Base-by-base conservation (phyloP, 2,888 invertebrate genomes). In the Torymus auratus region DNA sequence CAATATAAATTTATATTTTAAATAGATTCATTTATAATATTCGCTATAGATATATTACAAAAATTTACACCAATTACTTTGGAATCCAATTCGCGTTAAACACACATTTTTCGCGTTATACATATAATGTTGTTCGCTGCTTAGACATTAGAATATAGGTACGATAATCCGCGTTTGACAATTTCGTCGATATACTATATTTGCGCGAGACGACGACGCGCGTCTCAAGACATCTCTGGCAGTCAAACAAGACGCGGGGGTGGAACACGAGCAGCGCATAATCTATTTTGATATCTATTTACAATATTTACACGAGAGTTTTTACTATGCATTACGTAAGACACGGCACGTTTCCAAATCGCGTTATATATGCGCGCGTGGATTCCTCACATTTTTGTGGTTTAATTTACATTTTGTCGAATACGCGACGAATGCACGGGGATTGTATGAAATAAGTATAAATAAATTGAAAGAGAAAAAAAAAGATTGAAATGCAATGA, bases 251-350 rank as follows among this genome's bases (percentile, higher is more conserved):
- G 13, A n/a, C 3, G 64, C 17, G 55, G 41, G 64, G 55, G 74
- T 41, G 41, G 41, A 41, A 41, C 41, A 67, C 17, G 50, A 65
- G 23, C 20, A 62, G 53, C 60, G n/a, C 53, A 15, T 17, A 12
- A 41, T 41, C 41, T 64, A 69, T 53, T 65, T 68, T 60, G 2
- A 12, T 23, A 62, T 64, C 83, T 86, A 85, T 86, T 85, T 86
- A 86, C 86, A 86, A 78, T 85, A 85, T 86, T 83, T 86, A 86
- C 85, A 86, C 55, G 60, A 69, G 71, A 67, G 72, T 79, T 72
- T 41, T 41, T 76, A 71, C 64, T 76, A 69, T 55, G 17, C 20
- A 62, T 70, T 56, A 56, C 55, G 12, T 50, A 70, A 56, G 13
- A 61, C n/a, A 56, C 61, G 72, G 61, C 55, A 60, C 71, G 28